Base-by-base conservation (phyloP, 2,888 invertebrate genomes). In the Oxyscelio sp. region DNA sequence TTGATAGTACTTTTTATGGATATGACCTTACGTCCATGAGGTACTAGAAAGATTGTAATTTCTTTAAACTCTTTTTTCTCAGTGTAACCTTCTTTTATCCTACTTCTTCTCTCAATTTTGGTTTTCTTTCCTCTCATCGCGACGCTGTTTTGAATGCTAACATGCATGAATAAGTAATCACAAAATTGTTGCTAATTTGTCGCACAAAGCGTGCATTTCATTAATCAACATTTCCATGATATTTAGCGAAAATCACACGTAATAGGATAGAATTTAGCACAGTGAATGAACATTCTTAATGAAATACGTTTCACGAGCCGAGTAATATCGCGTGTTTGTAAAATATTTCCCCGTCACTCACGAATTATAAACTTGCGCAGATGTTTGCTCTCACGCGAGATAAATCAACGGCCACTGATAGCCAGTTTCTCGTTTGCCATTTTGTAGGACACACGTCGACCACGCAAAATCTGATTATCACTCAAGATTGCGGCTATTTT, bases 381-480 rank as follows among this genome's bases (percentile, higher is more conserved):
- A 83, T 83, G 77, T 83, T 83, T 83, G 66, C 71, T 75, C 82
- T 70, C 75, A 75, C 58, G 82, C 70, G 63, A 82, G 61, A 75
- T 82, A 82, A 82, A 75, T 79, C 71, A 77, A 59, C 73, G 59
- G 15, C 21, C 66, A 50, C 34, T 68, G 59, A 68, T 77, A 71
- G 71, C 56, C 70, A 48, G 71, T 75, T 82, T 74, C 68, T 61
- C 68, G 52, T 48, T 45, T 15, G 56, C 21, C 38, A 50, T 54
- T 66, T 73, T 80, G 68, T 68, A 31, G 58, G 34, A 59, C 73
- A 50, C 40, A 17, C 50, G 34, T 24, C 48, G 56, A 31, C 63
- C 79, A 22, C 70, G 68, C 52, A 17, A 75, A 63, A 65, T 75
- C 65, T 63, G 65, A 75, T 65, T 58, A 50, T 65, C 75, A 38